Base-by-base conservation (phyloP, 2,113 vertebrate species). In the Paradisaea rubra region DNA sequence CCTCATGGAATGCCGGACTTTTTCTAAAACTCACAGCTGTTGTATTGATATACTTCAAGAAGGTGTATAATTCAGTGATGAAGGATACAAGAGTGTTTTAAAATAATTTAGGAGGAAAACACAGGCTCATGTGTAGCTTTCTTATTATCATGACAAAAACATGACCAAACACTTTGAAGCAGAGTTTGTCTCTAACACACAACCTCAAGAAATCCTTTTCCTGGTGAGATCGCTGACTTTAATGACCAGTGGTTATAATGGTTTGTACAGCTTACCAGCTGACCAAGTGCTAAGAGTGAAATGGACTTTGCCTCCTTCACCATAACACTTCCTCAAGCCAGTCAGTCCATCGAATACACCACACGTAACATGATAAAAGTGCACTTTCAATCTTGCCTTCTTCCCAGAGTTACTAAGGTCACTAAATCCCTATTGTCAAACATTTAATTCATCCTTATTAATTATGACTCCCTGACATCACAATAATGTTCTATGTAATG, bases 291-390 rank as follows among this genome's bases (percentile, higher is more conserved):
- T 52, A 60, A 61, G 59, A 60, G 25, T 52, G 61, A 80, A 73
- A 93, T 4, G 13, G 16, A 20, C 11, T 66, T 74, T 49, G 21
- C 44, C 21, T 86, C 50, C 86, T 71, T 81, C 63, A 60, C 47
- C 1, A 0, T 39, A 25, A 30, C 28, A 23, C 37, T 84, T 47
- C 28, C 66, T 88, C 22, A 76, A 57, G 39, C 7, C 42, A 59
- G 14, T 50, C 2, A 1, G 18, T 76, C 49, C 30, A 69, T 37
- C 52, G 63, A 14, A 39, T 22, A 44, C 13, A 59, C 2, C 27
- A 9, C 33, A 54, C 2, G 0, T 45, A 52, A n/a, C 2, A 4
- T 7, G 1, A 61, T 25, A 79, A 56, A 78, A 83, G 9, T 4
- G 6, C 7, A 25, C 18, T 88, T 93, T 64, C 47, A 60, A 27